Evolutionary conservation across 2,113 vertebrate species (phyloP), one percentile per base, ranked within the genome.

Genomic region (Peromyscus polionotus): DNA sequence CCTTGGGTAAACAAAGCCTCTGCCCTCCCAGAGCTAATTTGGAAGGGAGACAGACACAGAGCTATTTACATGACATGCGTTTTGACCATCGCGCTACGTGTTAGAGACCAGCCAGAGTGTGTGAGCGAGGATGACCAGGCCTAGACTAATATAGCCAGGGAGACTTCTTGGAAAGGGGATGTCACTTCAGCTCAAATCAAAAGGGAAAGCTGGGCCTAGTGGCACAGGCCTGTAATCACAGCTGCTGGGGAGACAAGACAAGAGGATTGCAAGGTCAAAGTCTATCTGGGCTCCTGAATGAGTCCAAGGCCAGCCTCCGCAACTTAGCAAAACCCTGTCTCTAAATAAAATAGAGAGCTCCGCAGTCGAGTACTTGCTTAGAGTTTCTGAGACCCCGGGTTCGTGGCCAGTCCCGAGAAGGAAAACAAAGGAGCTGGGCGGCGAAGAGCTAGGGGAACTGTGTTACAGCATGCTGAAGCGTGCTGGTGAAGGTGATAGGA

Each of bases 161-260:
- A 94, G 85, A 72, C 24, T 91, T 91, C 54, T 79, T 94, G 87
- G 86, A 94, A 95, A 76, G 81, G 16, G 48, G 76, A 59, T 4
- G 42, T 51, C 65, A 31, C 91, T 93, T 97, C 39, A 57, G 45
- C 31, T 89, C 39, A 88, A 80, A 73, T 48, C 73, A 36, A n/a
- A 51, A 63, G 88, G n/a, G 39, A 57, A 59, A 31, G 51, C 24
- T 59, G 26, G 22, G 14, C 48, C 68, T 88, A n/a, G 20, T 57
- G 67, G n/a, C 36, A 75, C n/a, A 42, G n/a, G 51, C 36, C 68
- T 75, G n/a, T 42, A 31, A 39, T 59, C 51, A 9, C 51, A 89
- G 87, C 22, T 89, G 67, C n/a, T 89, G 54, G 51, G 51, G 24
- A 42, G 68, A 72, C 48, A 70, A 75, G 51, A 70, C 51, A 42